phyloP scores from a whole-genome alignment of 2,888 invertebrate species.

The Tyria jacobaeae region DNA sequence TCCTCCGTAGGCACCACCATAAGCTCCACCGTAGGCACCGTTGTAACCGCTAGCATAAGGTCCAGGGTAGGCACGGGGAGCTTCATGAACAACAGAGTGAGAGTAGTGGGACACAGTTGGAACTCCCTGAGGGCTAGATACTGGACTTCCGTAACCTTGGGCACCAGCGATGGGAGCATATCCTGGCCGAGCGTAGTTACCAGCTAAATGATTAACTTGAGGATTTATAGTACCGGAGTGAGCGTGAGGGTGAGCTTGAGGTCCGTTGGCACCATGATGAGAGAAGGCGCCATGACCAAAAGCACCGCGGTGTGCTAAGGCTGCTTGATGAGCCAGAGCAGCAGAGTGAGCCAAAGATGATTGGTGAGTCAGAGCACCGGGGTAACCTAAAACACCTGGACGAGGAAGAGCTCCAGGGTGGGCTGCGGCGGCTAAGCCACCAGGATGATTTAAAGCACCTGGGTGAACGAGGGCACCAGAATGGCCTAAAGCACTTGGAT shows the following conservation, averaged over 20 bases:
- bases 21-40: constrained; percentile 33
- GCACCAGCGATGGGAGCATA: constrained; percentile 22
- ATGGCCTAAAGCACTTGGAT: constrained; percentile 18
- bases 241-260: constrained; percentile 13
- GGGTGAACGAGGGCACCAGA: constrained; percentile 27
- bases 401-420: constrained; percentile 19
- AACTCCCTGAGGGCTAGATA: constrained; percentile 33
- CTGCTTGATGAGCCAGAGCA: constrained; percentile 8
- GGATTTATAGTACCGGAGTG: constrained; percentile 13
- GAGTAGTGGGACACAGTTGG: constrained; percentile 48
- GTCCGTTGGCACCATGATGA: constrained; percentile 19
- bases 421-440: constrained; percentile 7
- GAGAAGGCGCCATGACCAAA: constrained; percentile 2
- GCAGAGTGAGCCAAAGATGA: constrained; percentile 12
- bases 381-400: constrained; percentile 3
- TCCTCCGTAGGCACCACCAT: neutral
- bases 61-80: constrained; percentile 42
- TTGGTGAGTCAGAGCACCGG: constrained; percentile 16
- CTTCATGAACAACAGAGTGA: constrained; percentile 46
- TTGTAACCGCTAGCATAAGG: constrained; percentile 40
- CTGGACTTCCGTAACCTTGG: constrained; percentile 23
- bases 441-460: constrained; percentile 10
- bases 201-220: constrained; percentile 17
- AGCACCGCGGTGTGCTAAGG: constrained; percentile 14
- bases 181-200: constrained; percentile 18